phyloP scores from a whole-genome alignment of 2,113 vertebrate species.

The Formicarius rufipectus region DNA sequence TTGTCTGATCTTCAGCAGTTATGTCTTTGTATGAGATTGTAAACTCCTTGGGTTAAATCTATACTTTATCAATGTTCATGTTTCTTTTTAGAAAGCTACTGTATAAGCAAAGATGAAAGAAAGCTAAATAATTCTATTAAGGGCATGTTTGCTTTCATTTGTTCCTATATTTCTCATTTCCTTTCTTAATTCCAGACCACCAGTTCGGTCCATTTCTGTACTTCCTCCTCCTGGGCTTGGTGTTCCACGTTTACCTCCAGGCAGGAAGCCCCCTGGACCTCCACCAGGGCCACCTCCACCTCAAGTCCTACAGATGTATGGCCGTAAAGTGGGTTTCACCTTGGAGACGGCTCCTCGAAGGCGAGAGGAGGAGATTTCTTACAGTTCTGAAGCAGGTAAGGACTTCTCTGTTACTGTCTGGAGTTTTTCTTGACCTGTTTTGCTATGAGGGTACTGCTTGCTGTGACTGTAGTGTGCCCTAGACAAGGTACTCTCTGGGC shows the following conservation, averaged over 20 bases:
- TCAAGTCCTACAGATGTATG: conserved; percentile 90
- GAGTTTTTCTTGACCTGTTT: neutral
- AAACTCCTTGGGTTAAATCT: neutral
- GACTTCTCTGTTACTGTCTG: neutral
- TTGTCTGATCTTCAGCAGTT: neutral
- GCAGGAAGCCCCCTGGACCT: conserved; percentile 93
- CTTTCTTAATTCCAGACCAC: conserved; percentile 50
- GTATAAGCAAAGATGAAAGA: neutral
- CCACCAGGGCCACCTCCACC: conserved; percentile 94
- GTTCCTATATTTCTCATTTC: neutral
- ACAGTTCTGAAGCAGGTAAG: conserved; percentile 83
- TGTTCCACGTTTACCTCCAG: conserved; percentile 91
- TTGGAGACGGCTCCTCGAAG: conserved; percentile 74
- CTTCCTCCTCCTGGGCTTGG: conserved; percentile 82
- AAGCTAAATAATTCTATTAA: neutral
- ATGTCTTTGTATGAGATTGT: neutral
- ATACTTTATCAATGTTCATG: neutral
- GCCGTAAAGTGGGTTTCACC: conserved; percentile 79
- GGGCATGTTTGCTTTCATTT: neutral
- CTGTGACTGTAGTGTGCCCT: neutral
- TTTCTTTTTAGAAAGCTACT: neutral
- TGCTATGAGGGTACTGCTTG: neutral
- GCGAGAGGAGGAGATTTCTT: conserved; percentile 78
- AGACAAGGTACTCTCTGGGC: neutral
- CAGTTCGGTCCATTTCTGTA: conserved; percentile 75